Base-by-base conservation (phyloP, 2,888 invertebrate genomes). In the Blera fallax region DNA sequence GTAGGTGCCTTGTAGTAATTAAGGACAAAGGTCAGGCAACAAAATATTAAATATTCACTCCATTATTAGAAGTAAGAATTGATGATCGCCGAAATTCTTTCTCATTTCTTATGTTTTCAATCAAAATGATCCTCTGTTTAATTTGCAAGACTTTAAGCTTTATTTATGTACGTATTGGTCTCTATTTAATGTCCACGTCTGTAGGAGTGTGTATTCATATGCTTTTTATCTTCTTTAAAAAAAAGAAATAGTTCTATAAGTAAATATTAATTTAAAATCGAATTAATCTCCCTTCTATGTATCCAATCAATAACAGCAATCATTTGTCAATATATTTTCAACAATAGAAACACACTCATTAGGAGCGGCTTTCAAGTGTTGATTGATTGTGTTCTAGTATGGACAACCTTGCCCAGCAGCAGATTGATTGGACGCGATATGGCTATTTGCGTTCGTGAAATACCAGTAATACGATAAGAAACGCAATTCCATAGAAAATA, bases 281-380 rank as follows among this genome's bases (percentile, higher is more conserved):
- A 21, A 52, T 29, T 43, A 64, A 43, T 64, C 64, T 2, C n/a
- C 56, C 40, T 24, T 14, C 43, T 50, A 45, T n/a, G 16, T 52
- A 21, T 45, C 64, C 67, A 58, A 77, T 69, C 67, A 40, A 24
- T 60, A 67, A 27, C 37, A 37, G 21, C 69, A 40, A 77, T 77
- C 77, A 62, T 62, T 43, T 77, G 69, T 77, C 70, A 78, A 78
- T 78, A 70, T 45, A 45, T 60, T 54, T 29, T 37, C 58, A 70
- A 69, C 60, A 70, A 78, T 78, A 45, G 69, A 78, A 45, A 45
- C 32, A 69, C 60, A 52, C 52, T 52, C 52, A 62, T 73, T 78
- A 67, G 52, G 27, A 65, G 72, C 45, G 62, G 74, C 50, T 40
- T 56, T 84, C 50, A 69, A 84, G 83, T 84, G 78, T 54, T 67